phyloP scores from a whole-genome alignment of 2,797 vertebrate species.

The Tadarida brasiliensis region DNA sequence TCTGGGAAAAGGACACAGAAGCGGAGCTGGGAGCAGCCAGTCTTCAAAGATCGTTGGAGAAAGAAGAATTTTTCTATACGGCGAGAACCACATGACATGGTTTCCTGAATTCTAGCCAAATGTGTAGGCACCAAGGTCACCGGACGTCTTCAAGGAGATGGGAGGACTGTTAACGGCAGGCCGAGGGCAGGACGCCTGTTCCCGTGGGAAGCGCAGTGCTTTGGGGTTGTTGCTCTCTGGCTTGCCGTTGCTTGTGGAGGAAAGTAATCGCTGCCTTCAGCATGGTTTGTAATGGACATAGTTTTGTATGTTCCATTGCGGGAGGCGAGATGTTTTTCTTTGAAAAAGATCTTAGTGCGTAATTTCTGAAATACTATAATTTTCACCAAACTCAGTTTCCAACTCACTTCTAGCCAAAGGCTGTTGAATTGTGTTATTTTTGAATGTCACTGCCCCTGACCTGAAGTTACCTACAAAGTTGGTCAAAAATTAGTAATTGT shows the following conservation, averaged over 20 bases:
- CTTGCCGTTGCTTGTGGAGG: slow-evolving; percentile 86
- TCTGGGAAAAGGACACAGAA: slow-evolving; percentile 73
- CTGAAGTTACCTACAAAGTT: slow-evolving; percentile 88
- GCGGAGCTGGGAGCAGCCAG: slow-evolving; percentile 65
- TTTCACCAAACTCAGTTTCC: slow-evolving; percentile 90
- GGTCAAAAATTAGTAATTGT: slow-evolving; percentile 80
- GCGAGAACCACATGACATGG: slow-evolving; percentile 62
- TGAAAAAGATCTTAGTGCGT: slow-evolving; percentile 90
- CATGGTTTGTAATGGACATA: slow-evolving; percentile 83
- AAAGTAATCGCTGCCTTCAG: slow-evolving; percentile 88
- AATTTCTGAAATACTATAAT: slow-evolving; percentile 91
- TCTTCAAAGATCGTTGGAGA: slow-evolving; percentile 76
- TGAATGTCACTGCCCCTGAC: slow-evolving; percentile 88
- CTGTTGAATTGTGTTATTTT: slow-evolving; percentile 89
- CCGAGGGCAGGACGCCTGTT: slow-evolving; percentile 79
- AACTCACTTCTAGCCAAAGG: slow-evolving; percentile 86
- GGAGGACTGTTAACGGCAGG: slow-evolving; percentile 83
- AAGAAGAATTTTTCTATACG: slow-evolving; percentile 77
- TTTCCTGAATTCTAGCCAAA: slow-evolving; percentile 78
- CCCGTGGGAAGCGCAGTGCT: slow-evolving; percentile 85
- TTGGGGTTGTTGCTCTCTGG: slow-evolving; percentile 83
- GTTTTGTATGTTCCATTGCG: slow-evolving; percentile 86
- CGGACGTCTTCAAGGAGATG: slow-evolving; percentile 82
- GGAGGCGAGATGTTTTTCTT: slow-evolving; percentile 91
- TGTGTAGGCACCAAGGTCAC: slow-evolving; percentile 72